Base-by-base conservation (phyloP, 2,888 invertebrate species). In the Asteroscopus sphinx region DNA sequence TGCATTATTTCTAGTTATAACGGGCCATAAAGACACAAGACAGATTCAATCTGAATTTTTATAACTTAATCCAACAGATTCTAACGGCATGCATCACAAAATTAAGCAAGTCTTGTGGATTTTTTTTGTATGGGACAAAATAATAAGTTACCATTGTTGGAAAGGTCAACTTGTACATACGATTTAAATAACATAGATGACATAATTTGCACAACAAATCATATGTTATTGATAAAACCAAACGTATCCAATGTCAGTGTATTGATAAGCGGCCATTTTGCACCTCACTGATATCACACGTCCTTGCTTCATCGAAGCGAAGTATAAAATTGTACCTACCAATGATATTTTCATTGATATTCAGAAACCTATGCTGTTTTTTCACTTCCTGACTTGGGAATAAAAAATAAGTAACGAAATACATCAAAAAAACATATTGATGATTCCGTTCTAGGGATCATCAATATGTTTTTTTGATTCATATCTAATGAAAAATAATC, bases 191-290 rank as follows among this genome's bases (percentile, higher is more conserved):
- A 39, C 28, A 58, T 9, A 16, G 57, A 40, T 76, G 71, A 75
- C 71, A 64, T 76, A 76, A 73, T 56, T 61, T 26, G 57, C 48
- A 32, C 44, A 49, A 54, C 44, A 68, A 68, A 70, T 62, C 47
- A 13, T 56, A 56, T 32, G 37, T 33, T 45, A 58, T 68, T 55
- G 74, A 76, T 71, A 68, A 68, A 48, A 64, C 48, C 46, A 60
- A 48, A 51, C 39, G 40, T 61, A 40, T 59, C 33, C 71, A 73
- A 75, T 68, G 71, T 62, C 74, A 68, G 37, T 39, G 44, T 41
- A 39, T 51, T 37, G 77, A 75, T 75, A 76, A 76, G 63, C 47
- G 1, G 54, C 63, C 57, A 61, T 67, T 67, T 76, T 72, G 55
- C 49, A 46, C 39, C 32, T 65, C 58, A 26, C 48, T 47, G 42